These are phyloP conservation scores for Zalophus californianus DNA, from an alignment of 2,797 vertebrate species.

Conservation along the genomic window DNA sequence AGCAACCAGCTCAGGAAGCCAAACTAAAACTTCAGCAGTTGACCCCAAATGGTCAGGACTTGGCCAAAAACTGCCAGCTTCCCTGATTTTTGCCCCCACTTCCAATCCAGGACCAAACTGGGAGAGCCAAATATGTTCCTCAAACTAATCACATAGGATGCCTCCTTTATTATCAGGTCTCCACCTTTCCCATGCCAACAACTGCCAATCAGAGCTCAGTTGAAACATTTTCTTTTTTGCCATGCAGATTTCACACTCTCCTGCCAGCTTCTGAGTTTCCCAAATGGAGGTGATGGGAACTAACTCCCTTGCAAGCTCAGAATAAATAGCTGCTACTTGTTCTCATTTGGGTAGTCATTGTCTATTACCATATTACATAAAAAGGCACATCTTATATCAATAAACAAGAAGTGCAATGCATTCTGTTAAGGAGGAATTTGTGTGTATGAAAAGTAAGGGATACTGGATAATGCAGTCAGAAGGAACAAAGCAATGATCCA, in stretches of 20 bases:
- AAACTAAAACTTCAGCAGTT: neutral
- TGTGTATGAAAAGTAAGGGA: neutral
- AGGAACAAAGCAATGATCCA: neutral
- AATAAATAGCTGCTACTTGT: neutral
- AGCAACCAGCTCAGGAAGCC: neutral
- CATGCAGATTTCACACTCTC: neutral
- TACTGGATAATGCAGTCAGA: neutral
- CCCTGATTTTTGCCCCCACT: neutral
- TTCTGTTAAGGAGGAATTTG: neutral
- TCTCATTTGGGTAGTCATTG: neutral
- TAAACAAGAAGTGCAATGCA: neutral
- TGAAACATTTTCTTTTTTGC: neutral
- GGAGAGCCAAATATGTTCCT: neutral
- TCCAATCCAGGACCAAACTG: neutral
- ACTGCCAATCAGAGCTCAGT: rapidly evolving
- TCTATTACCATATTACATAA: neutral
- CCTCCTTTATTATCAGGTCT: rapidly evolving
- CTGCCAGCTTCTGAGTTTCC: neutral
- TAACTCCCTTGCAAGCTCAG: neutral
- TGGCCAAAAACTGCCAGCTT: neutral
- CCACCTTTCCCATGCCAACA: neutral
- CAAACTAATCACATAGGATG: too few species aligned
- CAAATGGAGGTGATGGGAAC: neutral
- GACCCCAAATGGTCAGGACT: neutral
- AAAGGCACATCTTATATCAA: neutral